phyloP scores from a whole-genome alignment of 2,888 invertebrate genomes.

The Mystacides longicornis region DNA sequence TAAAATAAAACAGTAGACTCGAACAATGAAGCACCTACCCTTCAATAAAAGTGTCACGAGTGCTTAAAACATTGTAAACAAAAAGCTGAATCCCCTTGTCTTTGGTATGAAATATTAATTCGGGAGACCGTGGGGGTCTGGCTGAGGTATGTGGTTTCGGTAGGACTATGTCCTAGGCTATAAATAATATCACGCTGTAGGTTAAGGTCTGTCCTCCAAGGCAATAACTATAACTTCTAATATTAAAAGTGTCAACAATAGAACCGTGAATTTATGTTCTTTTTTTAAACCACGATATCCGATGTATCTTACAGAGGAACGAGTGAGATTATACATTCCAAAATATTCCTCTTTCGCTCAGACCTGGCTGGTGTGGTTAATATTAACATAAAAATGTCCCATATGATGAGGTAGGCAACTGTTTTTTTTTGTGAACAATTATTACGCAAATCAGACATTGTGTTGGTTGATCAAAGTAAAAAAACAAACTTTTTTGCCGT shows the following conservation, averaged over 20 bases:
- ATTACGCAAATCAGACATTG: not conserved
- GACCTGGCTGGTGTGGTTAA: not conserved
- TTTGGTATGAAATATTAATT: not conserved
- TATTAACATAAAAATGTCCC: not conserved
- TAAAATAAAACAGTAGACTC: too few species aligned
- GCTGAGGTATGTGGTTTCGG: not conserved
- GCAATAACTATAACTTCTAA: constrained; percentile 5
- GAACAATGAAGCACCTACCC: too few species aligned
- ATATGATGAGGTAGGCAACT: too few species aligned
- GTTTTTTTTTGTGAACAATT: too few species aligned
- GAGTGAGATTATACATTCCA: not conserved
- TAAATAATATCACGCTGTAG: not conserved
- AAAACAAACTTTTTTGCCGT: not conserved
- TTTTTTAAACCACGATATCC: not conserved
- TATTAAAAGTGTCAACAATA: constrained; percentile 5
- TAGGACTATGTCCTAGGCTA: not conserved
- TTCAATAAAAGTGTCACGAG: not conserved
- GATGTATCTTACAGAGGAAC: not conserved
- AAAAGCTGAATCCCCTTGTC: not conserved
- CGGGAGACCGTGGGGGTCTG: not conserved
- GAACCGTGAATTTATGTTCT: constrained; percentile 2
- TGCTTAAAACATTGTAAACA: not conserved
- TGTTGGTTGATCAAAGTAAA: not conserved
- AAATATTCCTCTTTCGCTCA: not conserved
- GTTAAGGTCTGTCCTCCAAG: not conserved